phyloP scores from a whole-genome alignment of 2,797 vertebrate genomes.

The Pangasius sanitwongsei region DNA sequence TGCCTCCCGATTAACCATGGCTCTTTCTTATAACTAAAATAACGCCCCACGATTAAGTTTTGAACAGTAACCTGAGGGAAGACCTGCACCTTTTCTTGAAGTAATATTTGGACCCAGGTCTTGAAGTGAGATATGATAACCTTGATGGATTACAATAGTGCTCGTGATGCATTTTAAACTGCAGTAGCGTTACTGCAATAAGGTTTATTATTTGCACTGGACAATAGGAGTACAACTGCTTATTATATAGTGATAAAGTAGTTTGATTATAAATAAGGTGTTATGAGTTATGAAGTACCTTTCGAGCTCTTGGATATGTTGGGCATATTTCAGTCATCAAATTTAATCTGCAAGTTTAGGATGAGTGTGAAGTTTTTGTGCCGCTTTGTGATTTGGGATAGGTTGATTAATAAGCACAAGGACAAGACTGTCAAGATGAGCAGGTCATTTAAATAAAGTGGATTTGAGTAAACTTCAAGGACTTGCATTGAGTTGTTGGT shows the following conservation, averaged over 20 bases:
- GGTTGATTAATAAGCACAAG: not conserved
- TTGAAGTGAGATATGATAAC: not conserved
- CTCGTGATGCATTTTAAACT: not conserved
- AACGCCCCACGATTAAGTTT: not conserved
- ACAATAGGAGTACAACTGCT: slow-evolving; percentile 8
- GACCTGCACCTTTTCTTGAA: slow-evolving; percentile 9
- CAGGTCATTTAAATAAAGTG: not conserved
- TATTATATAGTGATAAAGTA: not conserved
- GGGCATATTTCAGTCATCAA: not conserved
- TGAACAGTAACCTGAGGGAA: not conserved
- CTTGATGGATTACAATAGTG: not conserved
- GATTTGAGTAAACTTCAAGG: not conserved
- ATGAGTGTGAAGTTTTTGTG: not conserved
- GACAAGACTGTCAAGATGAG: not conserved
- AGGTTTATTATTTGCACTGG: slow-evolving; percentile 43
- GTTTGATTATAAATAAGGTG: slow-evolving; percentile 9
- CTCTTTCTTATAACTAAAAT: not conserved
- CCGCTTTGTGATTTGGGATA: not conserved
- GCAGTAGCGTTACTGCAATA: slow-evolving; percentile 41
- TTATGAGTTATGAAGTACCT: not conserved
- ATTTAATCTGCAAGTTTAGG: not conserved
- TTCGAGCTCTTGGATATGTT: not conserved
- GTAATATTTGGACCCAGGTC: not conserved
- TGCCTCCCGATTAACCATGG: not conserved
- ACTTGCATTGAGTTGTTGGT: not conserved